Evolutionary conservation across 2,113 vertebrate genomes (phyloP), one percentile per base, ranked within the genome.

Genomic region (Melanerpes aurifrons): DNA sequence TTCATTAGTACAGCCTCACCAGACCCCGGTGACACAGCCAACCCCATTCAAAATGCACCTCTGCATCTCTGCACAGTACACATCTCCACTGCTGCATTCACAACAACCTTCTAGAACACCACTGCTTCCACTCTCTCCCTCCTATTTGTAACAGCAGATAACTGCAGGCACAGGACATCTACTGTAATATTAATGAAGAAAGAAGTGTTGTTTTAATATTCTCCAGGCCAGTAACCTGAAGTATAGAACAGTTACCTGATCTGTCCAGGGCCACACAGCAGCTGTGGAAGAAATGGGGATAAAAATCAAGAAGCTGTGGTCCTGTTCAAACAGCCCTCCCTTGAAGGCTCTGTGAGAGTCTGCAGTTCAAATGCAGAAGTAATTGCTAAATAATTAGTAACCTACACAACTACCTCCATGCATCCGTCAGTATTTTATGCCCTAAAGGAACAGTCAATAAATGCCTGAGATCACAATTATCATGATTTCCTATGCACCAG

Each of bases 371-470:
- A 92, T 67, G 61, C 61, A 85, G 31, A 76, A 92, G 58, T 89
- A 93, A 95, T 85, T 82, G 84, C 84, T 82, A 91, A 96, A 93
- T 87, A 92, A 94, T 96, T 90, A 96, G 96, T 92, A 95, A 94
- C 62, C 75, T 87, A 86, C 68, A 87, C 89, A 89, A 91, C 71
- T 88, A 72, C 61, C 69, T 91, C 76, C 89, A 61, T 53, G 68
- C 78, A 95, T 78, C 82, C 37, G 2, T 90, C 89, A 83, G 82
- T 78, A 91, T 87, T 94, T 91, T 89, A 81, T 81, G 79, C 76
- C 75, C 85, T 72, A 37, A 74, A 86, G 82, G 69, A 83, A 50
- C 62, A 87, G 76, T 91, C 95, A 90, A 89, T 90, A 92, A 93
- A 75, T 75, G 66, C 62, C 62, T 54, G 37, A 64, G 69, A 91